Base-by-base conservation (phyloP, 2,113 vertebrate genomes). In the Falco punctatus region DNA sequence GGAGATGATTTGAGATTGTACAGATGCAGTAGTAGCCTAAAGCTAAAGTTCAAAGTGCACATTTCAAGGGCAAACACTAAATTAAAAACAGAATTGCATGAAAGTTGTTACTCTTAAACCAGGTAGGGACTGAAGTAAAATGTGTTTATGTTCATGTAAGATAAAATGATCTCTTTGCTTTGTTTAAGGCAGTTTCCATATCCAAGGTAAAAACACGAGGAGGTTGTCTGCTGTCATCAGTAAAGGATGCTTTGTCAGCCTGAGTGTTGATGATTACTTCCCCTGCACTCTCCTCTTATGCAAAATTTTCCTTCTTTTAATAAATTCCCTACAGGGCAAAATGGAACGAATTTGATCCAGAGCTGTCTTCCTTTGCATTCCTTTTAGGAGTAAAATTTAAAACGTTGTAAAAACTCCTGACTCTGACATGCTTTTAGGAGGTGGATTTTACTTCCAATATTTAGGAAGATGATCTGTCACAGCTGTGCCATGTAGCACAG, bases 51-150 rank as follows among this genome's bases (percentile, higher is more conserved):
- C 83, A 89, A 40, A 95, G 88, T 92, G 66, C 88, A 83, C 44
- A 6, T 95, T 97, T 93, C 80, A 95, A 94, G 88, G 94, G 69
- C 88, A 96, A 95, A 93, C 77, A 82, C 21, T 80, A 69, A 80
- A 77, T 93, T 54, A 9, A 82, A 64, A 78, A 38, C 78, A 42
- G 58, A 84, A 79, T 67, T 57, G 51, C 57, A 55, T 81, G n/a
- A 13, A 88, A 69, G 65, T 59, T 59, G 14, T 71, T 94, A 14
- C 42, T 17, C 46, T 92, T 72, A 71, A 90, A 94, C 52, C 35
- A 73, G 79, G 54, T 23, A 82, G 54, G n/a, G 38, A 46, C 65
- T 58, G 71, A 74, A 88, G 89, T 90, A 87, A 92, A 90, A 86
- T n/a, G 40, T 80, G 30, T 82, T 92, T 88, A 38, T 64, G 35